phyloP scores from a whole-genome alignment of 2,888 invertebrate genomes.

The Oscheius sp. region DNA sequence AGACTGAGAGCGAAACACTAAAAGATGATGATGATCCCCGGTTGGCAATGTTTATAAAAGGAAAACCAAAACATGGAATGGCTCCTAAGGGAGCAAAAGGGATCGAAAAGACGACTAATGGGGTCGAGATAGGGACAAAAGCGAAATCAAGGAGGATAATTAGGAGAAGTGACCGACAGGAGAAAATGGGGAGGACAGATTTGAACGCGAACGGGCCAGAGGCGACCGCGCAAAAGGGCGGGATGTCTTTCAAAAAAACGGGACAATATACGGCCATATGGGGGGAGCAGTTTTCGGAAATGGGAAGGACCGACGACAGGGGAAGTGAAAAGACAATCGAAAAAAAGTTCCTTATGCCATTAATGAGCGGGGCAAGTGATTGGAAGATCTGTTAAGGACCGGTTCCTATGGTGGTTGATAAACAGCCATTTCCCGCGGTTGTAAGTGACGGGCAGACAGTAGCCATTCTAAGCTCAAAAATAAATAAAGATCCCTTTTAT shows the following conservation, averaged over 20 bases:
- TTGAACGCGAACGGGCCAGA: neutral
- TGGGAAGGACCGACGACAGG: neutral
- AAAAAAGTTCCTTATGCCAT: neutral
- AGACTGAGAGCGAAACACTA: conserved; percentile 1
- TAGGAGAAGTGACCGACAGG: neutral
- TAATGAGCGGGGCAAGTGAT: neutral
- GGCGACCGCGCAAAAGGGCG: neutral
- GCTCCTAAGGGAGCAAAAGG: neutral
- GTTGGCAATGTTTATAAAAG: neutral
- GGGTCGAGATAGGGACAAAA: neutral
- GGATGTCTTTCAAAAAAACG: conserved; percentile 3
- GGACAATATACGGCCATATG: too few relatives aligned
- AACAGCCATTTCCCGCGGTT: conserved; percentile 5
- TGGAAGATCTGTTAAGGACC: neutral
- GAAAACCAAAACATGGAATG: neutral
- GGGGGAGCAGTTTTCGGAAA: too few relatives aligned
- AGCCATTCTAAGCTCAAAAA: neutral
- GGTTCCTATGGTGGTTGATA: neutral
- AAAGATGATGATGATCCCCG: neutral
- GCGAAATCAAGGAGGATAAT: neutral
- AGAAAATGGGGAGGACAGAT: neutral
- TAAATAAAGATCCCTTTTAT: neutral
- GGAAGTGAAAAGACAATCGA: neutral
- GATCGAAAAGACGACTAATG: neutral
- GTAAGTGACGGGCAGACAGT: neutral